Conservation (phyloP, 2,113 vertebrate genomes). For the Damaliscus lunatus region DNA sequence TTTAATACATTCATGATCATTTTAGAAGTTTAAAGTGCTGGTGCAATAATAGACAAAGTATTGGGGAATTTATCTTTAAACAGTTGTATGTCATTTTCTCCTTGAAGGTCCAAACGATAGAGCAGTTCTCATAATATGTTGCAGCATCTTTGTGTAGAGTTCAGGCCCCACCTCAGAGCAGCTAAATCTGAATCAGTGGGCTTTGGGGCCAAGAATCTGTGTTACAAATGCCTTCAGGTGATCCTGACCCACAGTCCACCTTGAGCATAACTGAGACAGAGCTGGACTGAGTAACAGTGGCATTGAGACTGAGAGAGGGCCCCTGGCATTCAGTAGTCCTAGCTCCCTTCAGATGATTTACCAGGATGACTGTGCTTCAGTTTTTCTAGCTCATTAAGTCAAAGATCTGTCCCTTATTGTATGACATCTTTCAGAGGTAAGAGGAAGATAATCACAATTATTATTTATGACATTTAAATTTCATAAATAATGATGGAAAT, state of each 20-base stretch:
- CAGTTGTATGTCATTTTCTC: neutral
- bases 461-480: neutral
- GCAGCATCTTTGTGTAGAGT: neutral
- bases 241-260: neutral
- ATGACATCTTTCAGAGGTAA: neutral
- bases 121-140: neutral
- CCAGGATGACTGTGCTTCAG: neutral
- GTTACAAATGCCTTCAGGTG: neutral
- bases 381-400: neutral
- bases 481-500: neutral
- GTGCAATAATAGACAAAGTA: neutral
- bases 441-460: neutral
- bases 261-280: neutral
- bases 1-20: neutral
- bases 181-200: neutral
- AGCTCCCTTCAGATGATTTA: neutral
- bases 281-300: neutral
- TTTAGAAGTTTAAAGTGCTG: neutral
- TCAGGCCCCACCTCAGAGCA: fast-evolving
- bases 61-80: neutral
- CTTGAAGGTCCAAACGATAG: neutral
- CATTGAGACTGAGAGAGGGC: neutral
- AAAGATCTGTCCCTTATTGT: neutral
- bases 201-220: neutral
- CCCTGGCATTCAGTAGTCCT: neutral